Percentiles rank a stretch among this genome's conserved stretches.
Conservation (phyloP, 2,888 invertebrate genomes). For the Teleiodes luculella region DNA sequence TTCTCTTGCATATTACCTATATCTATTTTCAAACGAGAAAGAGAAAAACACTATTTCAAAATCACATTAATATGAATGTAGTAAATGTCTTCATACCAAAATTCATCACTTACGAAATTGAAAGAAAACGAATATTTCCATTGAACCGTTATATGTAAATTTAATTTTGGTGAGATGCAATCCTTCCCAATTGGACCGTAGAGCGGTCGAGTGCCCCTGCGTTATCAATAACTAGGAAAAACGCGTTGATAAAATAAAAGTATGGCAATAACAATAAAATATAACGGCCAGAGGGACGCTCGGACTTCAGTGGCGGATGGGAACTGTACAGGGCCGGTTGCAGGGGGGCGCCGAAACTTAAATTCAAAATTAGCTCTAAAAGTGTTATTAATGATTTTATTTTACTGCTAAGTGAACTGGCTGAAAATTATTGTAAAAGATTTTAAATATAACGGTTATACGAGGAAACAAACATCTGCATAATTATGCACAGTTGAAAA, state of each 20-base stretch:
- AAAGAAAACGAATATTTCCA: conserved; percentile 5
- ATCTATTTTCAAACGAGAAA: too few relatives aligned
- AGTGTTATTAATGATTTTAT: too few relatives aligned
- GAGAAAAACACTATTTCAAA: too few relatives aligned
- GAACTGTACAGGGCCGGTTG: neutral
- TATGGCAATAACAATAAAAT: conserved; percentile 66
- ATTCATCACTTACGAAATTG: conserved; percentile 6
- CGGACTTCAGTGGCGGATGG: conserved; percentile 15
- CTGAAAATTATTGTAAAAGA: too few relatives aligned
- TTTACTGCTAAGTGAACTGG: too few relatives aligned
- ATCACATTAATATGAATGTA: too few relatives aligned
- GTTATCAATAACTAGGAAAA: conserved; percentile 33
- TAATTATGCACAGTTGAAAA: too few relatives aligned
- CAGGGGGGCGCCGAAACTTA: neutral
- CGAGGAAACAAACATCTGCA: too few relatives aligned
- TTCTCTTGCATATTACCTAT: too few relatives aligned
- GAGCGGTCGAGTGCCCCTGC: conserved; percentile 19
- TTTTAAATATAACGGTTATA: too few relatives aligned
- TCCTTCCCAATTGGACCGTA: conserved; percentile 4
- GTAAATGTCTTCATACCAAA: neutral
- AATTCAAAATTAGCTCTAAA: neutral
- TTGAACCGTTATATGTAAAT: neutral
- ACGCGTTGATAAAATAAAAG: conserved; percentile 42
- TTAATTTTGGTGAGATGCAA: neutral
- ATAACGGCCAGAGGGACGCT: conserved; percentile 42